Evolutionary conservation across 1,140 invertebrate genomes (phyloP), one percentile per base, ranked within the genome.

Genomic region (Yoshiicerus persimilis): DNA sequence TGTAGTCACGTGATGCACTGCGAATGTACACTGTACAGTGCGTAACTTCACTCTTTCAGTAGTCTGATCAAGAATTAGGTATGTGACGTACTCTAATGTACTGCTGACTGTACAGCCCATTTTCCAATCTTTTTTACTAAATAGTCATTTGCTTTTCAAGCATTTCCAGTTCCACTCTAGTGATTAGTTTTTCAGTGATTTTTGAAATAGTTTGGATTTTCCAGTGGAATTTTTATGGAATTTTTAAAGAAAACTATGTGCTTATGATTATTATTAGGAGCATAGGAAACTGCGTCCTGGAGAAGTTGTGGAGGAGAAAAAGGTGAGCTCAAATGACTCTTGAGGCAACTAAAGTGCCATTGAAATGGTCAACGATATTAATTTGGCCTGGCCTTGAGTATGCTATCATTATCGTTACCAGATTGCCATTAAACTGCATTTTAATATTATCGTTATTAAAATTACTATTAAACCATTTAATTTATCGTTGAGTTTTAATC

Each of bases 301-400:
- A 93, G 97, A 98, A 94, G 96, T 97, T 93, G 92, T 96, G 92
- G 96, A 97, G 94, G 96, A 98, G 92, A 96, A 95, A 94, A 97
- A 97, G 96, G 97, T 98, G 96, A 97, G 96, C 93, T 91, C n/a
- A 80, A 34, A 32, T 56, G 32, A 34, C 32, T 80, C 34, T 80
- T n/a, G 16, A 36, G n/a, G n/a, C 27, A 30, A 16, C 34, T 20
- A 36, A 80, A 80, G 75, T 80, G 75, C 75, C 32, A 23, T 80
- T 80, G 32, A 80, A 34, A 34, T 80, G 75, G 34, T 36, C 75
- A 80, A 80, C 38, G 75, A 80, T 32, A 36, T 80, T 20, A 56
- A 80, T 80, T 80, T 80, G 75, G 75, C 75, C 75, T 80, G 75
- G 32, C 75, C 75, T 80, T 80, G 75, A 80, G 36, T 36, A 80